These are phyloP conservation scores for Hippopotamyrus pictus DNA, from an alignment of 2,797 vertebrate species.

Conservation along the genomic window DNA sequence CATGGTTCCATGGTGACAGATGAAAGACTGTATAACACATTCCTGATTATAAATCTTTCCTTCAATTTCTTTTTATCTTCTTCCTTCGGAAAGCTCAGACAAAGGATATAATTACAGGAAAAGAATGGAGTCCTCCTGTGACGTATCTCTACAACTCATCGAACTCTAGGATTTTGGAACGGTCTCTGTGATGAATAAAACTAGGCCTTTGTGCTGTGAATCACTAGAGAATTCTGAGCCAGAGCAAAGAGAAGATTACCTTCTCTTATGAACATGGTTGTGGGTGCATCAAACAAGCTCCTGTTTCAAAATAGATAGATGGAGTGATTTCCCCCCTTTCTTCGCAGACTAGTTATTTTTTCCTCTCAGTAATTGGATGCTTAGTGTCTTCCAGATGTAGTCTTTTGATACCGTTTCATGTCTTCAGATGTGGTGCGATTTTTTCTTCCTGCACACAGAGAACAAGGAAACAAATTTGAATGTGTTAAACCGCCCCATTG, in stretches of 20 bases:
- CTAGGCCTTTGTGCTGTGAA: constrained; percentile 8
- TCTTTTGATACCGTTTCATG: background rate
- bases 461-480: background rate
- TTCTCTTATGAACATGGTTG: background rate
- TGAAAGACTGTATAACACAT: constrained; percentile 11
- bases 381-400: constrained; percentile 7
- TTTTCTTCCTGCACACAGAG: background rate
- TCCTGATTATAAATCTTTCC: constrained; percentile 19
- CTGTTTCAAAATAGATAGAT: constrained; percentile 1
- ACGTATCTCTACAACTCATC: constrained; percentile 14
- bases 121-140: background rate
- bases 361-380: constrained; percentile 10
- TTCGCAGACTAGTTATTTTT: background rate
- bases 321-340: constrained; percentile 5
- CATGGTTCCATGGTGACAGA: background rate
- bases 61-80: constrained; percentile 14
- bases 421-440: background rate
- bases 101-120: constrained; percentile 14
- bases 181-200: constrained; percentile 7
- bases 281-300: constrained; percentile 7
- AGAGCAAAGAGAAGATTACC: background rate
- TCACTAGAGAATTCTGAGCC: background rate
- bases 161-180: constrained; percentile 8
- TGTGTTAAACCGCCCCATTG: background rate
- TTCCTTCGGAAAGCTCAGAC: background rate